Evolutionary conservation across 1,140 invertebrate species (phyloP).

Genomic region (Mamestra configurata): DNA sequence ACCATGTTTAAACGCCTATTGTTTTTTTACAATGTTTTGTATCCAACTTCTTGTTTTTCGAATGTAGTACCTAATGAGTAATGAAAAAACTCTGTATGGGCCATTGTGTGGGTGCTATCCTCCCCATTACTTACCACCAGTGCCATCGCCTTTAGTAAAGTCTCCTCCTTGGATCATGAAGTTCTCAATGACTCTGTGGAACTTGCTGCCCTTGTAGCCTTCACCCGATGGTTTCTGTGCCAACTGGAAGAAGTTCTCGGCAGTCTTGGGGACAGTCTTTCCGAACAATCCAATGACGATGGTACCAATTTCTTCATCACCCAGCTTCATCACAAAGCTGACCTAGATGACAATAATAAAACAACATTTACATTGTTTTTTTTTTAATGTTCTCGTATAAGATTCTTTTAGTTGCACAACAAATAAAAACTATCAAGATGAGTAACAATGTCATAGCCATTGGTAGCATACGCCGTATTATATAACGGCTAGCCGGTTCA

Average conservation of each 20-base stretch:
- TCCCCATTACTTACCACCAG: conserved; percentile 90
- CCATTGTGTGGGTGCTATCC: background rate
- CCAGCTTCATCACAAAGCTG: conserved; percentile 97
- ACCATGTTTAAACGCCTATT: background rate
- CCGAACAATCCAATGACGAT: conserved; percentile 98
- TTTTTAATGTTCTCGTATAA: too few relatives aligned
- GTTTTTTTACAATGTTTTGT: background rate
- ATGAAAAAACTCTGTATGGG: background rate
- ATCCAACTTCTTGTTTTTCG: too few relatives aligned
- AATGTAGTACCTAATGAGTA: too few relatives aligned
- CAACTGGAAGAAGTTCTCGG: conserved; percentile 96
- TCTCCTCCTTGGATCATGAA: conserved; percentile 99
- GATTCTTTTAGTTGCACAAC: too few relatives aligned
- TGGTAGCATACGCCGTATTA: too few relatives aligned
- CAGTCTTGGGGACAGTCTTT: conserved; percentile 98
- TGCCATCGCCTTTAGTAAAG: conserved; percentile 97
- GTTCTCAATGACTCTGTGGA: conserved; percentile 97
- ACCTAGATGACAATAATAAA: conserved; percentile 90
- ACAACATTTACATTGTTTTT: too few relatives aligned
- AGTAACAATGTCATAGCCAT: too few relatives aligned
- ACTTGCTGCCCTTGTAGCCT: conserved; percentile 96
- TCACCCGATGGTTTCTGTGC: conserved; percentile 93
- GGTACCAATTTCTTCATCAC: conserved; percentile 92
- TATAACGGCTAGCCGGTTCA: too few relatives aligned
- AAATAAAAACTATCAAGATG: too few relatives aligned